Conservation (phyloP, 1,140 invertebrate species). For the Conus betulinus region DNA sequence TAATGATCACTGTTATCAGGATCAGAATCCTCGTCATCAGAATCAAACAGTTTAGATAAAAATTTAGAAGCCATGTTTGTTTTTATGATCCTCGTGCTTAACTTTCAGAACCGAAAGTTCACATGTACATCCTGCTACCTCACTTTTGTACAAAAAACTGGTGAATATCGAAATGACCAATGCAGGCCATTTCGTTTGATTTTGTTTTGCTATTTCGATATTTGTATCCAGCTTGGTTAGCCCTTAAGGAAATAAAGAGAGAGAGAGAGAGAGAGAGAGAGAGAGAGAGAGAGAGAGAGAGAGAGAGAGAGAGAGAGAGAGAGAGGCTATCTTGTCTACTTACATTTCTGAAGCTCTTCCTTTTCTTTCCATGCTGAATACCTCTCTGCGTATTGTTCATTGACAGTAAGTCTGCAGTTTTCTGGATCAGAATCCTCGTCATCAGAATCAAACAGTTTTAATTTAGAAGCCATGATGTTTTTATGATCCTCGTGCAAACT, state of each 20-base stretch:
- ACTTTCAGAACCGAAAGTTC: not conserved
- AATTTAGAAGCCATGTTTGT: not conserved
- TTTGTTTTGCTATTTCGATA: no score
- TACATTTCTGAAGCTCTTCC: not conserved
- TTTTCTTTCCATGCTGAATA: not conserved
- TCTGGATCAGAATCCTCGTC: conserved; percentile 1
- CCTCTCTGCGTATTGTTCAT: not conserved
- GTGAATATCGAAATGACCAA: no score
- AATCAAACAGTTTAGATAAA: not conserved
- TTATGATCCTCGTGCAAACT: not conserved
- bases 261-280: no score
- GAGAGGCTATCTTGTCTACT: not conserved
- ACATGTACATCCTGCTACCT: no score
- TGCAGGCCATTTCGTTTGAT: no score
- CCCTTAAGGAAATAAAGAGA: no score
- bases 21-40: not conserved
- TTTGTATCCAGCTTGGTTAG: no score
- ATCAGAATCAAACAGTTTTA: not conserved
- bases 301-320: no score
- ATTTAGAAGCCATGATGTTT: not conserved
- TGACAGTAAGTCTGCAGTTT: not conserved
- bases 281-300: no score
- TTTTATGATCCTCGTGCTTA: not conserved
- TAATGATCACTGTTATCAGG: not conserved
- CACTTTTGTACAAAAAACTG: no score